phyloP scores from a whole-genome alignment of 2,113 vertebrate genomes.

The Phylloscopus whistleri region DNA sequence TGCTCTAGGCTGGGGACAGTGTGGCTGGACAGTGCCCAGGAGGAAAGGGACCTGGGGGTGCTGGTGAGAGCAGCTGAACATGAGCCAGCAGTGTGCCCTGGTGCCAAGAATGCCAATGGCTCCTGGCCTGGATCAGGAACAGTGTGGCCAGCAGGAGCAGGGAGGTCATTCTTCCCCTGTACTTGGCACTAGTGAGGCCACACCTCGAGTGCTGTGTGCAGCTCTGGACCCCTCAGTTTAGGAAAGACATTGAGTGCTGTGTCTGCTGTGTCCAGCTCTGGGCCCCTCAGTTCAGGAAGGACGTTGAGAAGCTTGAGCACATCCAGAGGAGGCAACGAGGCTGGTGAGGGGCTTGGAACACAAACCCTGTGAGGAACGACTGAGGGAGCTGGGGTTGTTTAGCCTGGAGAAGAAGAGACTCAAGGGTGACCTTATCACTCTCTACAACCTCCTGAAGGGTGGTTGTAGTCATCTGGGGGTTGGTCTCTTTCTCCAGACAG shows the following conservation, averaged over 20 bases:
- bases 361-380: not conserved
- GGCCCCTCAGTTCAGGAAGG: no score
- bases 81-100: not conserved
- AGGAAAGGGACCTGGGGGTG: not conserved
- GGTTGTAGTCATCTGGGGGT: accelerated
- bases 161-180: not conserved
- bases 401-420: not conserved
- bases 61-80: not conserved
- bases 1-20: accelerated
- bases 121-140: not conserved
- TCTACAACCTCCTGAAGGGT: not conserved
- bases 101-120: not conserved
- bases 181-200: accelerated
- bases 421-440: not conserved
- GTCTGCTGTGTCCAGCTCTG: not conserved
- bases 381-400: not conserved
- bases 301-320: accelerated
- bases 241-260: not conserved
- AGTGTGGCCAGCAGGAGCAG: not conserved
- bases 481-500: not conserved
- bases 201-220: not conserved
- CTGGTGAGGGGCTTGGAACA: not conserved
- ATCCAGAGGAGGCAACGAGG: not conserved
- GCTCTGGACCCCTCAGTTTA: not conserved
- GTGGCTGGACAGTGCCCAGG: not conserved